Evolutionary conservation across 2,797 vertebrate species (phyloP), one percentile per base, ranked within the genome.

Genomic region (Myotis findleyi): DNA sequence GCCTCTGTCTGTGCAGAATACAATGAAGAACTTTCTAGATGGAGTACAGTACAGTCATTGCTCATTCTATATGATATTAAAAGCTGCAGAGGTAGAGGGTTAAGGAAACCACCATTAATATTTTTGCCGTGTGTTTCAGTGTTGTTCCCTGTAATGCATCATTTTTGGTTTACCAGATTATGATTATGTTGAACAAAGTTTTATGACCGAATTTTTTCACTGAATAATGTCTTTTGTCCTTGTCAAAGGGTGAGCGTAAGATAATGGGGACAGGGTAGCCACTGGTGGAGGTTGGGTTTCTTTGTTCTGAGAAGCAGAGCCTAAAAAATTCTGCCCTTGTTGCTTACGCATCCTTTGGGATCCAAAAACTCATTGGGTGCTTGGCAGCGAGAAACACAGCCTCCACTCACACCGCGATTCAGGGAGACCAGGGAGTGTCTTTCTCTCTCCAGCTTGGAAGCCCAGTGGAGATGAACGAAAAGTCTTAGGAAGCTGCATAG

Each of bases 1-100:
- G n/a, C 36, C 68, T 95, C 69, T 49, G 5, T 44, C 0, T 66
- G 25, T 53, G 41, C 38, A 27, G 25, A 36, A 41, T 1, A 82
- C 81, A 79, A 36, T 86, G 69, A 71, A 88, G 81, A 82, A 69
- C 33, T 66, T 92, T 79, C 85, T 72, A 1, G 44, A 57, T 33
- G n/a, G 38, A 33, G 5, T 6, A 27, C 25, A 33, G 6, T 18
- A 16, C 4, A 30, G 16, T 25, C 55, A 36, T 0, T 38, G 87
- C 27, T 38, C 57, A 16, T 49, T 69, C 36, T 73, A 0, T 4
- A 2, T 16, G 38, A 79, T 17, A 23, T 3, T 7, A 36, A 69
- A 38, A 75, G 44, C 64, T 20, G 25, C 85, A 89, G 84, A 55
- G 14, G 59, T 41, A 75, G n/a, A n/a, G 73, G 57, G 3, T 6